Conservation (phyloP, 2,888 invertebrate species). For the Elegia similella region DNA sequence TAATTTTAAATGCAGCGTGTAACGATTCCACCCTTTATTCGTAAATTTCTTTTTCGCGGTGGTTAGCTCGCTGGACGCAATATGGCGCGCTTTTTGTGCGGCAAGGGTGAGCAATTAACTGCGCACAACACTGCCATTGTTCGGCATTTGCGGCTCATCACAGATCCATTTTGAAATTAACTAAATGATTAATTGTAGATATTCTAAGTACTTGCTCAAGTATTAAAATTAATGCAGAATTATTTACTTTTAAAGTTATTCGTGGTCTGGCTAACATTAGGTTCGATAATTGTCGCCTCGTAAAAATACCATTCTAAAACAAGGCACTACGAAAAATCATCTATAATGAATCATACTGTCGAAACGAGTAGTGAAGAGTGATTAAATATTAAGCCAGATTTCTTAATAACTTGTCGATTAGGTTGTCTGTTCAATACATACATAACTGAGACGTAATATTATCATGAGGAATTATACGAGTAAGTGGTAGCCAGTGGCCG, state of each 20-base stretch:
- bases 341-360: too few relatives aligned
- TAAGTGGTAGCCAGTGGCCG: slow-evolving; percentile 28
- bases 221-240: too few relatives aligned
- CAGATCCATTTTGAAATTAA: slow-evolving; percentile 44
- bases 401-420: too few relatives aligned
- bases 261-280: too few relatives aligned
- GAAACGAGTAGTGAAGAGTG: too few relatives aligned
- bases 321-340: too few relatives aligned
- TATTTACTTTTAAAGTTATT: too few relatives aligned
- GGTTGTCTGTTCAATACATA: slow-evolving; percentile 12
- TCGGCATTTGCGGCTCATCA: slow-evolving; percentile 64
- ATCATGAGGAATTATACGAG: slow-evolving; percentile 62
- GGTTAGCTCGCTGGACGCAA: slow-evolving; percentile 78
- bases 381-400: too few relatives aligned
- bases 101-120: slow-evolving; percentile 76
- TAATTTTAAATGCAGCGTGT: slow-evolving; percentile 80
- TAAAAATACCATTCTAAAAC: too few relatives aligned
- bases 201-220: too few relatives aligned
- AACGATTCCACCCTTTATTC: slow-evolving; percentile 76
- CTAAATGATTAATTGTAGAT: too few relatives aligned
- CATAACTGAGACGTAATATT: slow-evolving; percentile 31
- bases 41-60: slow-evolving; percentile 79
- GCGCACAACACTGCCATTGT: slow-evolving; percentile 63
- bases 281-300: not conserved
- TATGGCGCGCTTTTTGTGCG: slow-evolving; percentile 69